Evolutionary conservation across 2,113 vertebrate species (phyloP).

Genomic region (Anhinga anhinga): DNA sequence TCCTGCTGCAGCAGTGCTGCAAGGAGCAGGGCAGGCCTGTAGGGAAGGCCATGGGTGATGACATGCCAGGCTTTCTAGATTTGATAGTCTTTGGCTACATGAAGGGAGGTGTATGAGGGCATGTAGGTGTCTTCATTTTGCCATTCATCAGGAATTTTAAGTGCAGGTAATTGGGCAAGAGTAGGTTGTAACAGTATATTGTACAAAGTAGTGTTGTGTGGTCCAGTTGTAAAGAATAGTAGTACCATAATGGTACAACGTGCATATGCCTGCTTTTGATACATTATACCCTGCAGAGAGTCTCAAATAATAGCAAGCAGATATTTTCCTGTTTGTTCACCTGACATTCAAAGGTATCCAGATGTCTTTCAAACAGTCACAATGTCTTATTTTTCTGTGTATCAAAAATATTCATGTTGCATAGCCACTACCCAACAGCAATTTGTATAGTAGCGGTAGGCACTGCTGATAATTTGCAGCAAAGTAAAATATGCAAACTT

Average conservation of each 20-base stretch:
- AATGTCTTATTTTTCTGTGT: background rate
- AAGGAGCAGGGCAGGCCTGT: background rate
- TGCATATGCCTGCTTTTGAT: background rate
- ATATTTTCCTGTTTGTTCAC: background rate
- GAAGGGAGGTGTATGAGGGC: background rate
- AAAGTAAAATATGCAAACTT: background rate
- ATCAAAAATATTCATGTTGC: background rate
- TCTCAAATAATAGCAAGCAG: background rate
- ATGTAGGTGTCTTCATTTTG: background rate
- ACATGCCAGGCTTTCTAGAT: too few relatives aligned
- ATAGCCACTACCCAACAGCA: rapidly evolving
- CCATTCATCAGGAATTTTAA: background rate
- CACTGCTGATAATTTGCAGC: background rate
- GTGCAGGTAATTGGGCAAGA: too few relatives aligned
- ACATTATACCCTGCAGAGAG: background rate
- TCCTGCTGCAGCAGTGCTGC: background rate
- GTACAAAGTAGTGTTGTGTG: background rate
- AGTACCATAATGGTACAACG: background rate
- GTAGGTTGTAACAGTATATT: too few relatives aligned
- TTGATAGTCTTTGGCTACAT: rapidly evolving
- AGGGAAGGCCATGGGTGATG: rapidly evolving
- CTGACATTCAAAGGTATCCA: background rate
- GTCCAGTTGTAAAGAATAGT: background rate
- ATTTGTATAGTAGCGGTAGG: too few relatives aligned
- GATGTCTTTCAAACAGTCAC: background rate